Evolutionary conservation across 2,888 invertebrate species (phyloP), one percentile per base, ranked within the genome.

Genomic region (Eupithecia pulchellata): DNA sequence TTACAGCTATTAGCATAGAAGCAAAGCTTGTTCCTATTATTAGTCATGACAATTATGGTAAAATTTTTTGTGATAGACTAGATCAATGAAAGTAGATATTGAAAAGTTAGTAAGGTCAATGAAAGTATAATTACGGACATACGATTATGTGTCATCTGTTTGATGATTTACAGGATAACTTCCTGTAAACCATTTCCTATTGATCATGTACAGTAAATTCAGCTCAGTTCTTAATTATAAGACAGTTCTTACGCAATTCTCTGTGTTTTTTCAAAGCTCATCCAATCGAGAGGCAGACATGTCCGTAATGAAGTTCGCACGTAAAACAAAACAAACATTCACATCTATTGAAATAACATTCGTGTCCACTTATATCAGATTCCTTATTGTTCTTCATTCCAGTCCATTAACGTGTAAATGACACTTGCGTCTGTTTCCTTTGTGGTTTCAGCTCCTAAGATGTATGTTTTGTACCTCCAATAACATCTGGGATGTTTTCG

Each of bases 281-380:
- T 83, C 78, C 75, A 77, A 82, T 79, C 79, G 78, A 76, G 77
- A 75, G 76, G 75, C 75, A 29, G 58, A 80, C 79, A 77, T 76
- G 76, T 77, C 78, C 81, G 81, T 86, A 84, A 80, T 81, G 81
- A 73, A 82, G 82, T 87, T 86, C 86, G 80, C 88, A 90, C 89
- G 87, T 85, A 84, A 82, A 82, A 80, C 82, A 89, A 86, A 85
- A 86, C 82, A 90, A 91, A 92, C 82, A 89, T 76, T 78, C 80
- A 72, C 78, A 76, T 79, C 84, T 79, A 85, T 89, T 90, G 89
- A 88, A 91, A 93, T 89, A 93, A 92, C 91, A 92, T 86, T 84
- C 77, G 79, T 80, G 85, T 86, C 88, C 89, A 88, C 90, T 91
- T 86, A 91, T 92, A 92, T 92, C 92, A 84, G 90, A 92, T 93